A percentile compares a stretch with the other conserved stretches of the same genome.
Evolutionary conservation across 1,140 invertebrate genomes (phyloP).

Genomic region (Nomia melanderi): DNA sequence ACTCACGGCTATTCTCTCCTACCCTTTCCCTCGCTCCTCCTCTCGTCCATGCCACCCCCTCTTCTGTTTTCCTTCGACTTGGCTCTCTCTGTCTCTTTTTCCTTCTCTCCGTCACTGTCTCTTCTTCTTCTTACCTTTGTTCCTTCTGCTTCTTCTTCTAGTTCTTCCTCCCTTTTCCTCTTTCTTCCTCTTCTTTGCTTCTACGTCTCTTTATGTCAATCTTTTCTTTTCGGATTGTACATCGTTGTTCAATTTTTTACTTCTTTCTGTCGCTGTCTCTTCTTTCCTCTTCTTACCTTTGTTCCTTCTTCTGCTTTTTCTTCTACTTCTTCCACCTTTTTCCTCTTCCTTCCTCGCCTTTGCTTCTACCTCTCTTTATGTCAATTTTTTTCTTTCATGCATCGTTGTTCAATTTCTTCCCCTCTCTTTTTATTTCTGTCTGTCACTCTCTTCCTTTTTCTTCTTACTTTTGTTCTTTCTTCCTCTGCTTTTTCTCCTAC

Average conservation of each 20-base stretch:
- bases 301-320: background rate
- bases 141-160: background rate
- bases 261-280: background rate
- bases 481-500: background rate
- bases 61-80: conserved; percentile 48
- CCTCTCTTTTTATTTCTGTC: too few species aligned
- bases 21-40: conserved; percentile 8
- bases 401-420: too few species aligned
- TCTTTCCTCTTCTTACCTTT: conserved; percentile 22
- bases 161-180: background rate
- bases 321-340: background rate
- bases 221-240: too few species aligned
- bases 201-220: too few species aligned
- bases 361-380: too few species aligned
- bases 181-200: background rate
- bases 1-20: conserved; percentile 39
- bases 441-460: background rate
- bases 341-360: background rate
- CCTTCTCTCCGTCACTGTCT: conserved; percentile 6
- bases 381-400: too few species aligned
- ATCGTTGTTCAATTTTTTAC: too few species aligned
- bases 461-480: conserved; percentile 22
- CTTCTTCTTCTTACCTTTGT: conserved; percentile 21
- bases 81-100: background rate
- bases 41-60: conserved; percentile 28